A percentile compares a stretch with the other conserved stretches of the same genome.
phyloP scores from a whole-genome alignment of 2,113 vertebrate genomes.

The Erythrocebus patas region DNA sequence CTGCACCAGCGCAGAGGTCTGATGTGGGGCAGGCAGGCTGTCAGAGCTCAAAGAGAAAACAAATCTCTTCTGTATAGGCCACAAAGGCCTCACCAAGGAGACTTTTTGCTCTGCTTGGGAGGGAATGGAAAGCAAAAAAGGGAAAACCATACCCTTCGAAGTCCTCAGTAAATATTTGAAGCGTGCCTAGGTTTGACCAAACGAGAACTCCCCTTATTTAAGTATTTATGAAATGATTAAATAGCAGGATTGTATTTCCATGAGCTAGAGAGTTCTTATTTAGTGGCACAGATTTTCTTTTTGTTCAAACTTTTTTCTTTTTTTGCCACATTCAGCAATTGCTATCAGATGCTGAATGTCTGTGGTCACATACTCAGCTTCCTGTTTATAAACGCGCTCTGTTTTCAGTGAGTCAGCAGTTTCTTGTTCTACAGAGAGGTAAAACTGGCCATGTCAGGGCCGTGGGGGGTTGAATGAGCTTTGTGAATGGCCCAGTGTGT shows the following conservation, averaged over 20 bases:
- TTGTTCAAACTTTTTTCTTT: slow-evolving; percentile 46
- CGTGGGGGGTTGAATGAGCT: not conserved
- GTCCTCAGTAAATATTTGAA: not conserved
- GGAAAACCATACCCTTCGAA: not conserved
- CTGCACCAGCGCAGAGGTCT: not conserved
- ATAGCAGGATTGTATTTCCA: not conserved
- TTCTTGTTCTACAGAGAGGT: not conserved
- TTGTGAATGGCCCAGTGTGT: not conserved
- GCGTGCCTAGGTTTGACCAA: not conserved
- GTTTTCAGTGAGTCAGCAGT: slow-evolving; percentile 70
- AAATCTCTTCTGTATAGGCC: not conserved
- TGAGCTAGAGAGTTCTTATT: slow-evolving; percentile 59
- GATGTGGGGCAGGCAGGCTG: not conserved
- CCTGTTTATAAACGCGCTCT: slow-evolving; percentile 59
- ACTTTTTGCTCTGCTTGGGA: not conserved
- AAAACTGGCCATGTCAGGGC: not conserved
- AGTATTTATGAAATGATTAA: slow-evolving; percentile 33
- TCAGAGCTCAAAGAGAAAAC: not conserved
- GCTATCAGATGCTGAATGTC: slow-evolving; percentile 60
- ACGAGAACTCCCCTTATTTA: slow-evolving; percentile 15
- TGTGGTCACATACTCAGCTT: slow-evolving; percentile 73
- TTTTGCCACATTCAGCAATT: slow-evolving; percentile 69
- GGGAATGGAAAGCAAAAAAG: not conserved
- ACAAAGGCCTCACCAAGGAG: not conserved
- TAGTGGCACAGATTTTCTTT: slow-evolving; percentile 31